Percentiles rank a stretch among this genome's conserved stretches.
phyloP scores from a whole-genome alignment of 2,888 invertebrate species.

The Drosophila atroscutellata region DNA sequence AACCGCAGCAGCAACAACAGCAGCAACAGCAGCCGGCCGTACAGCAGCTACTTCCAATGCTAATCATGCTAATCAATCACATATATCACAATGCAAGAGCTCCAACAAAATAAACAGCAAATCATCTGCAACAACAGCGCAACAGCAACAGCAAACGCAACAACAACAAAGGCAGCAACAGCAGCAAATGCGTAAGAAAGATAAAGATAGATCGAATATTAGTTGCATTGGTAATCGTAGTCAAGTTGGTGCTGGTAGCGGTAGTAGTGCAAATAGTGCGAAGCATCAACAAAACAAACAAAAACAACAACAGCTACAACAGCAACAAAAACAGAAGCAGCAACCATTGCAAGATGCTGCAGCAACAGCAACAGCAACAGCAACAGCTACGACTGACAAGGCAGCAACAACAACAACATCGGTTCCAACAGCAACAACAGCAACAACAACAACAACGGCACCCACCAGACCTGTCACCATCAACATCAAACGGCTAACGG shows the following conservation, averaged over 20 bases:
- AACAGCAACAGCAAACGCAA: constrained; percentile 41
- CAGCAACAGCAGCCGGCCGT: constrained; percentile 54
- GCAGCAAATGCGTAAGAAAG: constrained; percentile 82
- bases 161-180: constrained; percentile 58
- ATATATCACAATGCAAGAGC: constrained; percentile 76
- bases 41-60: constrained; percentile 51
- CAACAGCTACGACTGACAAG: constrained; percentile 35
- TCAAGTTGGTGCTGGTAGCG: constrained; percentile 66
- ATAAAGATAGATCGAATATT: constrained; percentile 82
- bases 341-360: constrained; percentile 25
- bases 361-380: constrained; percentile 36
- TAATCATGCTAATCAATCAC: constrained; percentile 82
- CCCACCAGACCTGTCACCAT: constrained; percentile 68
- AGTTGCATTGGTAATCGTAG: constrained; percentile 72
- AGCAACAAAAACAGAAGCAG: constrained; percentile 41
- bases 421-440: constrained; percentile 40
- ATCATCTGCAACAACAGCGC: constrained; percentile 39
- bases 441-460: constrained; percentile 43
- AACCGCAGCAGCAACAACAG: constrained; percentile 46
- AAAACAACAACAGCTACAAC: constrained; percentile 76
- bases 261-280: constrained; percentile 71
- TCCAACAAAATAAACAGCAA: constrained; percentile 48
- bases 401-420: constrained; percentile 46
- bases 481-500: constrained; percentile 81
- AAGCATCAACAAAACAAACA: constrained; percentile 78